Conservation (phyloP, 2,797 vertebrate species). For the Eleutherodactylus coqui region DNA sequence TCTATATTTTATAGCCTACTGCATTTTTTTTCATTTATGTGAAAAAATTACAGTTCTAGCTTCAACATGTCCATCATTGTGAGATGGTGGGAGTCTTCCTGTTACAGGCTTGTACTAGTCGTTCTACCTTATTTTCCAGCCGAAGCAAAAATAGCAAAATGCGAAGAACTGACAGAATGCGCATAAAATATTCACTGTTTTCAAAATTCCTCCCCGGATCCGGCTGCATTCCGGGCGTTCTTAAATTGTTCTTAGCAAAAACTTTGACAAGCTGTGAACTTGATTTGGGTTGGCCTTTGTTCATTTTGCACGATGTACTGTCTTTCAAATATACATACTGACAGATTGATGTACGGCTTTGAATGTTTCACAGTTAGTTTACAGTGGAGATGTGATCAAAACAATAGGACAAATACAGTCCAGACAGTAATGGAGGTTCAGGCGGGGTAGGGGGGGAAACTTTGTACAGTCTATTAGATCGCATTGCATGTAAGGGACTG, state of each 20-base stretch:
- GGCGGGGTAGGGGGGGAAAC: too few species aligned
- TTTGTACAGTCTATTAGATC: too few species aligned
- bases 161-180: slow-evolving; percentile 41
- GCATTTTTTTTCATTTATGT: neutral
- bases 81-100: slow-evolving; percentile 1
- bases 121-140: neutral
- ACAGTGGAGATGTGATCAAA: neutral
- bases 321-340: neutral
- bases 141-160: slow-evolving; percentile 22
- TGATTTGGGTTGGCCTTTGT: neutral
- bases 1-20: neutral
- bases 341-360: neutral
- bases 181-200: slow-evolving; percentile 44
- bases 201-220: slow-evolving; percentile 24
- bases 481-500: too few species aligned
- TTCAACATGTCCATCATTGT: slow-evolving; percentile 15
- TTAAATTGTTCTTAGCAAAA: slow-evolving; percentile 5
- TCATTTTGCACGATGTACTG: neutral
- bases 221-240: neutral
- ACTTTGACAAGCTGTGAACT: slow-evolving; percentile 13
- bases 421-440: too few species aligned
- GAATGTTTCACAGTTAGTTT: neutral
- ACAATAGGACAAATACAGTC: neutral
- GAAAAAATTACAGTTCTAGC: neutral
- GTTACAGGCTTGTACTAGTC: slow-evolving; percentile 21